Conservation (phyloP, 2,888 invertebrate species). For the Perithous albicinctus region DNA sequence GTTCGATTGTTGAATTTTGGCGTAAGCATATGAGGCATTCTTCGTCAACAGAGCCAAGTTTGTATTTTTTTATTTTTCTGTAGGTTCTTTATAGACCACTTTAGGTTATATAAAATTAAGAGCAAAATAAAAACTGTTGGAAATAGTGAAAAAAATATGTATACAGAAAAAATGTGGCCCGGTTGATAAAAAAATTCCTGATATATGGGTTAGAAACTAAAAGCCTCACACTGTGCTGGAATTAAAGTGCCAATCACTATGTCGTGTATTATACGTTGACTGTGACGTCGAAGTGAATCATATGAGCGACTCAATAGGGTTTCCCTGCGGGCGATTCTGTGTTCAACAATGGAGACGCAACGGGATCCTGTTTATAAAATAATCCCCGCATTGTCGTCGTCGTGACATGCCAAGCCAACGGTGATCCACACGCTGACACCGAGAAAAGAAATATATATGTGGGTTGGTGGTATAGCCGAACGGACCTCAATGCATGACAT, state of each 20-base stretch:
- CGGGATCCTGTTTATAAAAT: constrained; percentile 81
- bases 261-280: constrained; percentile 13
- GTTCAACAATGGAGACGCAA: constrained; percentile 65
- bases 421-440: constrained; percentile 36
- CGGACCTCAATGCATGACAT: constrained; percentile 72
- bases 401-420: constrained; percentile 53
- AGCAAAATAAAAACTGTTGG: too few relatives aligned
- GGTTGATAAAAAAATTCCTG: too few relatives aligned
- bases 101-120: too few relatives aligned
- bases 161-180: too few relatives aligned
- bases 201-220: not conserved
- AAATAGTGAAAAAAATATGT: too few relatives aligned
- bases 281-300: constrained; percentile 52
- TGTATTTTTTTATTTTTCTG: too few relatives aligned
- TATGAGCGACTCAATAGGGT: constrained; percentile 50
- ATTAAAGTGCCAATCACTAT: constrained; percentile 6
- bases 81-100: too few relatives aligned
- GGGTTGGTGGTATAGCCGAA: constrained; percentile 38
- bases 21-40: too few relatives aligned
- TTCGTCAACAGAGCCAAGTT: too few relatives aligned
- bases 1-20: not conserved
- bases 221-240: not conserved
- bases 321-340: constrained; percentile 61
- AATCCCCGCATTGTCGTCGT: constrained; percentile 79
- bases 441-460: constrained; percentile 37